Percentiles rank a stretch among this genome's conserved stretches.
phyloP scores from a whole-genome alignment of 2,888 invertebrate genomes.

The Cantharis flavilabris region DNA sequence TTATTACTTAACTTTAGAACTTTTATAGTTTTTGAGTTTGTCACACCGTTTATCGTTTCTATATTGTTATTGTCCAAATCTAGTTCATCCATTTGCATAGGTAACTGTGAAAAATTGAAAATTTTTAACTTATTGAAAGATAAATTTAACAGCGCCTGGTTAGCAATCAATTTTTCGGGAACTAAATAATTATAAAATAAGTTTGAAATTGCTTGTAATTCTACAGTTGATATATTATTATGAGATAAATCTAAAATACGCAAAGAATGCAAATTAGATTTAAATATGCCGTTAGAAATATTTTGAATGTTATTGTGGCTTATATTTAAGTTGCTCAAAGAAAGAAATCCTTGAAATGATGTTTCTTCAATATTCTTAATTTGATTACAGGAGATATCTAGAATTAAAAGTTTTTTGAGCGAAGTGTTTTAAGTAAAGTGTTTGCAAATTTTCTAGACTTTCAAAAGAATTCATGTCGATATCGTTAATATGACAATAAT shows the following conservation, averaged over 20 bases:
- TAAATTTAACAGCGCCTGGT: not conserved
- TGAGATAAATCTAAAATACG: slow-evolving; percentile 2
- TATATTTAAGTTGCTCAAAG: slow-evolving; percentile 41
- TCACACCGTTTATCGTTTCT: not conserved
- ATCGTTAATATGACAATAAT: slow-evolving; percentile 33
- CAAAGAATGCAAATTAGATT: not conserved
- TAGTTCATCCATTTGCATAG: not conserved
- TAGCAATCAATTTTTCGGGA: not conserved
- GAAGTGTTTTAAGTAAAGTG: slow-evolving; percentile 41
- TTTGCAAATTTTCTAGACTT: slow-evolving; percentile 39
- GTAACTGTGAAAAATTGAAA: not conserved
- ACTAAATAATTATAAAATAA: not conserved
- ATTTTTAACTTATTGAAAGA: slow-evolving; percentile 4
- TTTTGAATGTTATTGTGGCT: slow-evolving; percentile 41
- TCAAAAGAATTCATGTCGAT: slow-evolving; percentile 44
- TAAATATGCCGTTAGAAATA: slow-evolving; percentile 39
- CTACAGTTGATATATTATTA: not conserved
- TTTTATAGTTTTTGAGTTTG: not conserved
- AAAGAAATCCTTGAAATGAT: slow-evolving; percentile 34
- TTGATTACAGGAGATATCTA: slow-evolving; percentile 43
- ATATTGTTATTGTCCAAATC: not conserved
- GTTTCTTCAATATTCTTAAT: slow-evolving; percentile 35
- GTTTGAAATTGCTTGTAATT: not conserved
- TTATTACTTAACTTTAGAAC: not conserved
- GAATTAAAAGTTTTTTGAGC: slow-evolving; percentile 38